Percentiles rank a stretch among this genome's conserved stretches.
These are phyloP conservation scores for human DNA, from an alignment of 2,113 vertebrate genomes.

Conservation along the genomic window DNA sequence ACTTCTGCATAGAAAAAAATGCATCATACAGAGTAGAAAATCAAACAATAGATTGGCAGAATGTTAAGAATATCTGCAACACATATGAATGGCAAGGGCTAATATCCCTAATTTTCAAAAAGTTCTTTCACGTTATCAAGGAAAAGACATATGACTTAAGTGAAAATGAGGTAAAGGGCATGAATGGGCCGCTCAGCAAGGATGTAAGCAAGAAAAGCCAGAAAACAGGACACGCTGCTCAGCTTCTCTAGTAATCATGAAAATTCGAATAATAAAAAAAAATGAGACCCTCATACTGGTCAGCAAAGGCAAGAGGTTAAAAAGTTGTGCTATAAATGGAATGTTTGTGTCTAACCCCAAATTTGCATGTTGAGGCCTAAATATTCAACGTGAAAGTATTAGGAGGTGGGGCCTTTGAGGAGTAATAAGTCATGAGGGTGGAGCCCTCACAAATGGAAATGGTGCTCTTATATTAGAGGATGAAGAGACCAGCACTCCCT, in stretches of 20 bases:
- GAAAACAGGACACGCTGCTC: not conserved
- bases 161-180: not conserved
- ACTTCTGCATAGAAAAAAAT: constrained; percentile 15
- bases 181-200: not conserved
- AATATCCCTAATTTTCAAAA: not conserved
- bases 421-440: no score
- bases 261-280: not conserved
- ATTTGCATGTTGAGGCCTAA: not conserved
- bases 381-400: not conserved
- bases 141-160: not conserved
- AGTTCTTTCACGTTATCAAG: not conserved
- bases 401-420: not conserved
- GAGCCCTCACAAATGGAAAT: no score
- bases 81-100: not conserved
- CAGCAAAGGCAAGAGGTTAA: not conserved
- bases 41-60: not conserved
- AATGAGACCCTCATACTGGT: not conserved
- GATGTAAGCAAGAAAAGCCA: not conserved
- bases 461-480: not conserved
- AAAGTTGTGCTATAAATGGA: not conserved
- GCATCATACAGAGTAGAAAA: not conserved
- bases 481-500: not conserved
- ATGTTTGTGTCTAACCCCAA: not conserved
- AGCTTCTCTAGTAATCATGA: not conserved
- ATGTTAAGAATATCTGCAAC: not conserved